A percentile compares a stretch with the other conserved stretches of the same genome.
Conservation (phyloP, 2,888 invertebrate species). For the Tipula helvola region DNA sequence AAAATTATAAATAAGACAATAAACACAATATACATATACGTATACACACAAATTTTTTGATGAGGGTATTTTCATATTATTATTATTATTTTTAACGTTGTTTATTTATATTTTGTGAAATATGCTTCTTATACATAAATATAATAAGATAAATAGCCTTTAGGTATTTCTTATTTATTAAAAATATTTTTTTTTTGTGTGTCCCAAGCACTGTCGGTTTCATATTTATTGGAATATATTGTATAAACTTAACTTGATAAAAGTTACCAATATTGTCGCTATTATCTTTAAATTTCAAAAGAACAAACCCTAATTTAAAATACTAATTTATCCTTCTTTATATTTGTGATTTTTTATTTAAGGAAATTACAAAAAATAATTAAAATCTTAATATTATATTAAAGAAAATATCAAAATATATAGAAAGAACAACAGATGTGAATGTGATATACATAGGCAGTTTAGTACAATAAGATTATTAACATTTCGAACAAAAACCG, state of each 20-base stretch:
- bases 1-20: background rate
- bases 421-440: background rate
- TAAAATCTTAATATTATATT: background rate
- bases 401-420: background rate
- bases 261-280: background rate
- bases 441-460: background rate
- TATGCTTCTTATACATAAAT: background rate
- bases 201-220: background rate
- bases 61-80: background rate
- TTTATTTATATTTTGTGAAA: background rate
- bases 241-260: background rate
- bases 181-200: background rate
- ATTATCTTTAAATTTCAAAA: background rate
- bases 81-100: background rate
- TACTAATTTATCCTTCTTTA: background rate
- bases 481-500: background rate
- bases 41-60: background rate
- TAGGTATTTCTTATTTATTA: background rate
- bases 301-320: background rate
- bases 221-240: background rate
- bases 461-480: background rate
- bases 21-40: background rate
- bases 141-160: background rate
- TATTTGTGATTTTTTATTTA: too few relatives aligned
- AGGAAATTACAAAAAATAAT: background rate